A percentile compares a stretch with the other conserved stretches of the same genome.
Conservation (phyloP, 2,797 vertebrate genomes). For the Helicolenus hilgendorfi region DNA sequence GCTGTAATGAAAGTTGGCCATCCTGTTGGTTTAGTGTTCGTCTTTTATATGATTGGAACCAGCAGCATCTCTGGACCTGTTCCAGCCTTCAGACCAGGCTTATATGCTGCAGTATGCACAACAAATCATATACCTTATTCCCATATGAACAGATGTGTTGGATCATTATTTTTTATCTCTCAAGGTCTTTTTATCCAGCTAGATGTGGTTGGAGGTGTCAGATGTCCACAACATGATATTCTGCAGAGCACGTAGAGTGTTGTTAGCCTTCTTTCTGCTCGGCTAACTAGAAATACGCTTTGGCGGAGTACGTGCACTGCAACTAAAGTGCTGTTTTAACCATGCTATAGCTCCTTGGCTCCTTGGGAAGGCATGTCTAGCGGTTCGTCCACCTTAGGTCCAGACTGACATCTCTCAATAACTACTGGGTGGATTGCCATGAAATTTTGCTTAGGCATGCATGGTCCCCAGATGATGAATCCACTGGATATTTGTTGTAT, state of each 20-base stretch:
- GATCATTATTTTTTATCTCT: background rate
- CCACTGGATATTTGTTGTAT: background rate
- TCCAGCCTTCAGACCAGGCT: constrained; percentile 8
- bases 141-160: constrained; percentile 3
- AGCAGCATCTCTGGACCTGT: background rate
- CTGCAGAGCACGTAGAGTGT: background rate
- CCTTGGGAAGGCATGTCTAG: background rate
- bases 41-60: background rate
- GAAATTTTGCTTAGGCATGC: background rate
- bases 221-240: background rate
- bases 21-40: background rate
- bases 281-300: background rate
- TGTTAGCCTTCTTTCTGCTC: background rate
- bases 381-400: too few relatives aligned
- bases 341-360: background rate
- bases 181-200: background rate
- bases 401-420: background rate
- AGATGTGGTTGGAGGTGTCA: constrained; percentile 2
- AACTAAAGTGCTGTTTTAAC: background rate
- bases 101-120: constrained; percentile 4
- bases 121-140: background rate
- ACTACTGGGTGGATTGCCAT: background rate
- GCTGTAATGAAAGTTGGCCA: constrained; percentile 19
- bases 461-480: background rate
- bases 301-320: background rate